Evolutionary conservation across 1,140 invertebrate genomes (phyloP), one percentile per base, ranked within the genome.

Genomic region (Antheraea mylitta): DNA sequence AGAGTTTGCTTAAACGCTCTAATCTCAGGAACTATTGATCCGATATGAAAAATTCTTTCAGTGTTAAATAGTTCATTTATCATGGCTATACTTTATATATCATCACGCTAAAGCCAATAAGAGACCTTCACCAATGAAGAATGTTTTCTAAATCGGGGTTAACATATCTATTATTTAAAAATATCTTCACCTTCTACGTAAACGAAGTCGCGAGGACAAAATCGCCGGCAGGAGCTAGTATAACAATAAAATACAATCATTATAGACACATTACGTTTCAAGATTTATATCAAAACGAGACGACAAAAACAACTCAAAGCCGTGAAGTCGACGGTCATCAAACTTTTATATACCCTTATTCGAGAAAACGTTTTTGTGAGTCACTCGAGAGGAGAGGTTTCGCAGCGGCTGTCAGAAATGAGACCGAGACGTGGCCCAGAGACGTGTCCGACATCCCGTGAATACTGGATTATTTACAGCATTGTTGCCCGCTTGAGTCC

Each of bases 401-500:
- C 45, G 45, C 45, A 53, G 45, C 45, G 45, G 45, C 45, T 53
- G 45, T 53, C 45, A 53, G 45, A n/a, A 53, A 53, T 53, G 45
- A 53, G 45, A 53, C 45, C 45, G 45, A 53, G 16, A 53, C 45
- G 45, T 53, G 45, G 45, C 45, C 16, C 45, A 53, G 45, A 53
- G 45, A 53, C 45, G 45, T 53, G 45, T 53, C 45, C 45, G 45
- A 53, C 45, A 53, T 53, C 45, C 45, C 45, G 45, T 53, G 45
- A 53, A 53, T 53, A 53, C 45, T 53, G 45, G 45, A 53, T 53
- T 53, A 53, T 53, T 53, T 53, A 53, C 45, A 53, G 45, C 45
- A 16, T 53, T 53, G 45, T 53, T 53, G 13, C 45, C 45, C 45
- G 11, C 10, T 16, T n/a, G 16, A 6, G 45, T 53, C 45, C 45